Evolutionary conservation across 1,140 invertebrate species (phyloP).

Genomic region (Monochamus saltuarius): DNA sequence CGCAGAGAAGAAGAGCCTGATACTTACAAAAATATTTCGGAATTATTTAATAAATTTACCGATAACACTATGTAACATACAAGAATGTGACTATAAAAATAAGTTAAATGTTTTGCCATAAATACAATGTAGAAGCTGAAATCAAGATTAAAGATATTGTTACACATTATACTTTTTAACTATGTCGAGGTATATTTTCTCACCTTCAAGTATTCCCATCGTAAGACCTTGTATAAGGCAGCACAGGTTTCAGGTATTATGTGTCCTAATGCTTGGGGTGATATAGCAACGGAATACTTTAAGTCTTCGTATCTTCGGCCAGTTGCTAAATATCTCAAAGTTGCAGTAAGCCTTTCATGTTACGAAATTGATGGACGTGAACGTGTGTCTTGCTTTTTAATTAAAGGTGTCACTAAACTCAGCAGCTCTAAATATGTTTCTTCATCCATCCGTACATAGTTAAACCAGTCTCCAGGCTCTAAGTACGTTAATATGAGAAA

Average conservation of each 20-base stretch:
- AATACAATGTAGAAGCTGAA: too few species aligned
- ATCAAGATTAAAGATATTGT: too few species aligned
- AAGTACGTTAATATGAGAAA: too few species aligned
- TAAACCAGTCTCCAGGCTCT: background rate
- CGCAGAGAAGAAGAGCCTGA: too few species aligned
- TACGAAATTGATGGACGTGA: background rate
- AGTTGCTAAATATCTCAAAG: background rate
- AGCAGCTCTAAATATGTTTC: background rate
- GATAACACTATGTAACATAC: too few species aligned
- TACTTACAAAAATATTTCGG: too few species aligned
- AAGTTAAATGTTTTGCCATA: too few species aligned
- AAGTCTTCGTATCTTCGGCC: background rate
- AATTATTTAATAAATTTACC: too few species aligned
- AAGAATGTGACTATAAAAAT: too few species aligned
- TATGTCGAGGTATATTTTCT: too few species aligned
- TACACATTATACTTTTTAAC: too few species aligned
- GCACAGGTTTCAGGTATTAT: slow-evolving; percentile 1
- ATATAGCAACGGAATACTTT: background rate
- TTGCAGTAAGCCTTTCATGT: background rate
- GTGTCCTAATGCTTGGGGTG: background rate
- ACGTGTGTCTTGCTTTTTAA: background rate
- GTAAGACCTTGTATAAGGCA: background rate
- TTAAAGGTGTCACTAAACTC: background rate
- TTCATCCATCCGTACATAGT: background rate
- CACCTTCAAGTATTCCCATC: background rate